Conservation (phyloP, 1,140 invertebrate species). For the Drosophila ogumai region DNA sequence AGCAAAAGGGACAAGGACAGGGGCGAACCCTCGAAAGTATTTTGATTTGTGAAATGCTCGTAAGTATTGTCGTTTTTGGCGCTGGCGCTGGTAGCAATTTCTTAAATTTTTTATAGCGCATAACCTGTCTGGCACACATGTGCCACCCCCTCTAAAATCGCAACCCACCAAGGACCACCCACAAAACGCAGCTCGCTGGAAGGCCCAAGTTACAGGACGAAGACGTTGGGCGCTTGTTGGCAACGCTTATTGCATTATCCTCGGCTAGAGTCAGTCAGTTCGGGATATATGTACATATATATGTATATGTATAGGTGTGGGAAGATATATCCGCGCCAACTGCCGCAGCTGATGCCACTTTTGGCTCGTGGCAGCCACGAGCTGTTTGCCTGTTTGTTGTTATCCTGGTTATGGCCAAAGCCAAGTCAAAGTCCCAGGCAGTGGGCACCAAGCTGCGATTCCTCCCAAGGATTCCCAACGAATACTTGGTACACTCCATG, state of each 20-base stretch:
- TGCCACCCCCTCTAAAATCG: constrained; percentile 19
- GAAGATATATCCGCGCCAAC: constrained; percentile 78
- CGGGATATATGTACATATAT: constrained; percentile 16
- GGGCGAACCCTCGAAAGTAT: constrained; percentile 58
- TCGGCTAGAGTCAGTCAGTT: constrained; percentile 45
- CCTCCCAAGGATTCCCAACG: neutral
- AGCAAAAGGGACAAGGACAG: neutral
- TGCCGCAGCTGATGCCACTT: constrained; percentile 81
- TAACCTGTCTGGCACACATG: constrained; percentile 81
- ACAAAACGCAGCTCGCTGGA: constrained; percentile 59
- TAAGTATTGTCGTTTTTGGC: constrained; percentile 79
- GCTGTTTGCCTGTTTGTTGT: constrained; percentile 66
- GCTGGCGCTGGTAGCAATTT: constrained; percentile 71
- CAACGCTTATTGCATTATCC: constrained; percentile 81
- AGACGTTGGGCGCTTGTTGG: constrained; percentile 59
- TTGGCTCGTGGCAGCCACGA: constrained; percentile 77
- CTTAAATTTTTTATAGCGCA: constrained; percentile 82
- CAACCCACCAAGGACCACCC: constrained; percentile 28
- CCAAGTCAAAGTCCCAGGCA: constrained; percentile 22
- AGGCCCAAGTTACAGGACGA: constrained; percentile 61
- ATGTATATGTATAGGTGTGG: constrained; percentile 3
- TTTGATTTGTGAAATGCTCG: constrained; percentile 81
- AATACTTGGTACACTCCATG: constrained; percentile 36
- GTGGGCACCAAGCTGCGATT: constrained; percentile 30
- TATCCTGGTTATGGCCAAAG: constrained; percentile 58